phyloP scores from a whole-genome alignment of 2,113 vertebrate genomes.

The Megaceryle maxima region DNA sequence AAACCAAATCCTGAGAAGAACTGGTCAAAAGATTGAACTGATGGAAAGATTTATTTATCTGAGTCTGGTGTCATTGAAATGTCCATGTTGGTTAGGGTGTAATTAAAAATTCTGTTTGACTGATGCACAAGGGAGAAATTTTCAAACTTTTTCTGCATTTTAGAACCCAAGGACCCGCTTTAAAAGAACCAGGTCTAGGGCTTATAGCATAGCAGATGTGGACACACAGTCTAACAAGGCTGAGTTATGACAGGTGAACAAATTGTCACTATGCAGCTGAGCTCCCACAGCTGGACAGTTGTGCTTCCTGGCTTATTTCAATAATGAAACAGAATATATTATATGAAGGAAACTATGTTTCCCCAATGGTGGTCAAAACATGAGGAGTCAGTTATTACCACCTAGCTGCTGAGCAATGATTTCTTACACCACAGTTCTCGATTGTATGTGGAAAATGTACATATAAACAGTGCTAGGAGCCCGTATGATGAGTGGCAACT shows the following conservation, averaged over 20 bases:
- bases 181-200: neutral
- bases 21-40: neutral
- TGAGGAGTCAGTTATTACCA: neutral
- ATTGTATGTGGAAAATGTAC: neutral
- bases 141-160: neutral
- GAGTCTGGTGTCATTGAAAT: neutral
- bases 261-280: neutral
- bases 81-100: neutral
- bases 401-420: neutral
- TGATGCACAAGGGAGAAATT: neutral
- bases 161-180: neutral
- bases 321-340: neutral
- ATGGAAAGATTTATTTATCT: neutral
- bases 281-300: constrained; percentile 23
- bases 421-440: neutral
- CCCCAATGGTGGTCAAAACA: neutral
- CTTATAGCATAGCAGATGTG: neutral
- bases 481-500: neutral
- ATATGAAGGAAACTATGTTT: neutral
- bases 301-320: neutral
- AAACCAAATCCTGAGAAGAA: neutral
- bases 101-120: neutral
- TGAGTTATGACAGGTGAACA: neutral
- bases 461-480: neutral
- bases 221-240: neutral